Evolutionary conservation across 2,113 vertebrate genomes (phyloP).

Genomic region (Lates calcarifer): DNA sequence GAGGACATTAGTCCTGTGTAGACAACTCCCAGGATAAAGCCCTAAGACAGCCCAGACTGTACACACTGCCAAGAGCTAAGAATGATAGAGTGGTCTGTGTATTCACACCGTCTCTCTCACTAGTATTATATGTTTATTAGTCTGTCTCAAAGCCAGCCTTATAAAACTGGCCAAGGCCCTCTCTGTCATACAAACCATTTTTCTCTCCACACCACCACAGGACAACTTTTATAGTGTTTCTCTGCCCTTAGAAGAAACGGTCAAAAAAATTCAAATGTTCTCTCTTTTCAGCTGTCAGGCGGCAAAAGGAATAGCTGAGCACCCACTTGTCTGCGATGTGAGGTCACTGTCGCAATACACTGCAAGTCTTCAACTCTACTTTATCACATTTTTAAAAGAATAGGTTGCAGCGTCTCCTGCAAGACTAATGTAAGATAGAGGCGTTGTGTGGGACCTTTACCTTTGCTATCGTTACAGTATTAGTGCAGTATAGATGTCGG

Average conservation of each 20-base stretch:
- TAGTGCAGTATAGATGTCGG: constrained; percentile 37
- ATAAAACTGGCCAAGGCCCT: constrained; percentile 58
- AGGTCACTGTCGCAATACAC: constrained; percentile 64
- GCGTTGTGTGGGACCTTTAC: constrained; percentile 49
- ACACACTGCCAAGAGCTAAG: constrained; percentile 25
- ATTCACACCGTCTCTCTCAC: constrained; percentile 51
- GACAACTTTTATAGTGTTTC: constrained; percentile 37
- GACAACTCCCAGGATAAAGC: constrained; percentile 47
- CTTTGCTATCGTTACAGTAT: constrained; percentile 56
- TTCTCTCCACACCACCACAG: constrained; percentile 37
- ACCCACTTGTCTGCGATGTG: constrained; percentile 53
- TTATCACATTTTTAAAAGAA: constrained; percentile 57
- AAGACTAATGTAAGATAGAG: constrained; percentile 51
- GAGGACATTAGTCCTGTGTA: constrained; percentile 48
- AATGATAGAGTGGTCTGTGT: constrained; percentile 52
- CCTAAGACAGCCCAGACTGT: constrained; percentile 16
- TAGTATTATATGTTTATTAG: constrained; percentile 61
- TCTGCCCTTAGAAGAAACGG: constrained; percentile 47
- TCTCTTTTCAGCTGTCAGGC: constrained; percentile 45
- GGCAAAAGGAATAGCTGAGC: constrained; percentile 45
- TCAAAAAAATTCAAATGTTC: constrained; percentile 50
- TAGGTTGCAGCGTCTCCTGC: constrained; percentile 34
- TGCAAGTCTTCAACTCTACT: constrained; percentile 49
- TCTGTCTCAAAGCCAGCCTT: constrained; percentile 44
- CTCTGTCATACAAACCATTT: constrained; percentile 47